Percentiles rank a stretch among this genome's conserved stretches.
These are phyloP conservation scores for Athripsodes cinereus DNA, from an alignment of 2,888 invertebrate species.

Conservation along the genomic window DNA sequence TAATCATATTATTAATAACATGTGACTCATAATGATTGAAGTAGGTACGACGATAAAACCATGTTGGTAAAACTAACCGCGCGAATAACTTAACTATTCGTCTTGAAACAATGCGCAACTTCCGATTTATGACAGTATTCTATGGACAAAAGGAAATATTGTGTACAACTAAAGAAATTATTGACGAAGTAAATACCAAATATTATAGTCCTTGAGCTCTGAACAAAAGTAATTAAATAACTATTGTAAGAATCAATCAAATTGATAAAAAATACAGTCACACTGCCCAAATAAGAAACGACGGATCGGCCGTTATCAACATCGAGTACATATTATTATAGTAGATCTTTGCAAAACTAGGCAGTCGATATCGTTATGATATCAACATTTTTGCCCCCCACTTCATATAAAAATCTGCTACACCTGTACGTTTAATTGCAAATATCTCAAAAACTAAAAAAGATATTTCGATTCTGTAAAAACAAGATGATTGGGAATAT, in stretches of 20 bases:
- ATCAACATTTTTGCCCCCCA: too few relatives aligned
- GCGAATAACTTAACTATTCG: not conserved
- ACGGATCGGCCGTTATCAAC: too few relatives aligned
- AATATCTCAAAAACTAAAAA: not conserved
- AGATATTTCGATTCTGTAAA: not conserved
- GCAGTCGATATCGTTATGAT: too few relatives aligned
- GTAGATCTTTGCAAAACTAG: too few relatives aligned
- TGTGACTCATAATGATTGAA: too few relatives aligned
- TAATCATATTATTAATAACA: too few relatives aligned
- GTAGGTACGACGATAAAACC: not conserved
- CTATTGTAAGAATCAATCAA: too few relatives aligned
- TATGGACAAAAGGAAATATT: constrained; percentile 1
- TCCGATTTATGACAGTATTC: not conserved
- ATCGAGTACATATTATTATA: too few relatives aligned
- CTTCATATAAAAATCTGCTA: not conserved
- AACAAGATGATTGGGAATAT: not conserved
- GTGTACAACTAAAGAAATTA: not conserved
- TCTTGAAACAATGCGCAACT: not conserved
- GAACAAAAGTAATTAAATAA: too few relatives aligned
- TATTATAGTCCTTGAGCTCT: constrained; percentile 13
- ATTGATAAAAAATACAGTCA: too few relatives aligned
- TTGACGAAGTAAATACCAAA: not conserved
- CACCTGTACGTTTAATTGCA: not conserved
- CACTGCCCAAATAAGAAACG: too few relatives aligned
- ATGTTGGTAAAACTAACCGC: too few relatives aligned